These are phyloP conservation scores for Bolinopsis microptera DNA, from an alignment of 37 sponge, comb jelly and placozoan species.

Conservation along the genomic window DNA sequence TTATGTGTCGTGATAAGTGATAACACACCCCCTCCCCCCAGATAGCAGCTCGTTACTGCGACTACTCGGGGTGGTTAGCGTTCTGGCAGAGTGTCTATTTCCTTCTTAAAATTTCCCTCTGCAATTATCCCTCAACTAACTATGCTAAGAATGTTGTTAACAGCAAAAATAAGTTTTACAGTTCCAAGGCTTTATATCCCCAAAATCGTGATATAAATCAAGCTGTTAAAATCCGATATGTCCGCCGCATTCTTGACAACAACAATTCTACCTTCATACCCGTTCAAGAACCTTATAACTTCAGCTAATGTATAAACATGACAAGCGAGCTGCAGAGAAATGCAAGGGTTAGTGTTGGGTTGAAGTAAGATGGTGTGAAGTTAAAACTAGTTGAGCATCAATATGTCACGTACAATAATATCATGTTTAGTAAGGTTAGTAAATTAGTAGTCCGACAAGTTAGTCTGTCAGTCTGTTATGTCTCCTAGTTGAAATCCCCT, in stretches of 20 bases:
- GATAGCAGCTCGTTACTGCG: no score
- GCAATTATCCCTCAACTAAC: neutral
- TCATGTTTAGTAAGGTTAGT: no score
- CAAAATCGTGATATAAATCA: neutral
- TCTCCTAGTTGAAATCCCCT: no score
- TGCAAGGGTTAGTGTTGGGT: neutral
- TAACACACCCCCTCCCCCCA: no score
- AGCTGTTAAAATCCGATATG: neutral
- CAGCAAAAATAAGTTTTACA: neutral
- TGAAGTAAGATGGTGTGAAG: neutral
- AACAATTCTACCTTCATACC: neutral
- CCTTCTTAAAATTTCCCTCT: neutral
- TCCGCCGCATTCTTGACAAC: neutral
- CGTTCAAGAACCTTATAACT: no score
- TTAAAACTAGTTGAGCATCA: neutral
- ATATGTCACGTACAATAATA: no score
- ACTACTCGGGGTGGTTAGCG: no score
- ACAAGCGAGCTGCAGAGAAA: neutral
- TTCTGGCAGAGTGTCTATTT: neutral
- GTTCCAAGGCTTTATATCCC: neutral
- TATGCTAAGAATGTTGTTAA: neutral
- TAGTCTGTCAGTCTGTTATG: no score
- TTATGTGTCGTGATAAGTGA: no score
- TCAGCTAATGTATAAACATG: neutral
- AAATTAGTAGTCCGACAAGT: no score